Evolutionary conservation across 2,797 vertebrate genomes (phyloP).

Genomic region (Sphaeramia orbicularis): DNA sequence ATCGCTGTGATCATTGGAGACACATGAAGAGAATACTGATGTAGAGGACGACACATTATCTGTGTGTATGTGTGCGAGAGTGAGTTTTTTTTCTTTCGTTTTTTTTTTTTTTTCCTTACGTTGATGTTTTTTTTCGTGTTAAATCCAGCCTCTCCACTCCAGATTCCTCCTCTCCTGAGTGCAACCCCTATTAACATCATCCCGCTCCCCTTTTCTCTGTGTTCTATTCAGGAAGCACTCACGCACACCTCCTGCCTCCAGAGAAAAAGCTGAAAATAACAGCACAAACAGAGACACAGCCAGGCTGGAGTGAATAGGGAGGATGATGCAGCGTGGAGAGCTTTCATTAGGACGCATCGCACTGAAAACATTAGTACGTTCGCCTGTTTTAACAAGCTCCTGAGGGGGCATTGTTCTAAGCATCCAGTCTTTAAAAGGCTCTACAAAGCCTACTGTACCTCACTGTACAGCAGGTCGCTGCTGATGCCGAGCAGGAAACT

Average conservation of each 20-base stretch:
- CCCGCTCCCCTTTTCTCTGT: conserved; percentile 2
- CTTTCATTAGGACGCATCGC: conserved; percentile 34
- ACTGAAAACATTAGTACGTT: conserved; percentile 22
- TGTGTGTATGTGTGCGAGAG: conserved; percentile 1
- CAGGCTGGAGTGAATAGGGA: neutral
- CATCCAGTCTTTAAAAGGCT: conserved; percentile 19
- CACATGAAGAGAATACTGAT: neutral
- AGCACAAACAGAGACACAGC: conserved; percentile 19
- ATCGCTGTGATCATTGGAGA: neutral
- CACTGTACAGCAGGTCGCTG: conserved; percentile 12
- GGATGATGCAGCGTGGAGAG: conserved; percentile 6
- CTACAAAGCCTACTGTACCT: conserved; percentile 24
- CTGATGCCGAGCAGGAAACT: conserved; percentile 54
- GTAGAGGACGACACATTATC: neutral
- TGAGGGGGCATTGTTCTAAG: conserved; percentile 19
- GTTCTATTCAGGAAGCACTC: conserved; percentile 8
- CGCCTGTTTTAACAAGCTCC: conserved; percentile 42
- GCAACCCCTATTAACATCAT: conserved; percentile 13
- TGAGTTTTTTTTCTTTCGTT: conserved; percentile 5
- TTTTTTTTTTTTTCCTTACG: conserved; percentile 23
- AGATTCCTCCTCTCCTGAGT: conserved; percentile 24
- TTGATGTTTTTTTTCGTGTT: conserved; percentile 40
- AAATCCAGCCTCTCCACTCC: conserved; percentile 9
- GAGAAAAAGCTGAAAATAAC: conserved; percentile 45
- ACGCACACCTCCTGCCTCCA: conserved; percentile 28